phyloP scores from a whole-genome alignment of 2,113 vertebrate genomes.

The Oceanites oceanicus region DNA sequence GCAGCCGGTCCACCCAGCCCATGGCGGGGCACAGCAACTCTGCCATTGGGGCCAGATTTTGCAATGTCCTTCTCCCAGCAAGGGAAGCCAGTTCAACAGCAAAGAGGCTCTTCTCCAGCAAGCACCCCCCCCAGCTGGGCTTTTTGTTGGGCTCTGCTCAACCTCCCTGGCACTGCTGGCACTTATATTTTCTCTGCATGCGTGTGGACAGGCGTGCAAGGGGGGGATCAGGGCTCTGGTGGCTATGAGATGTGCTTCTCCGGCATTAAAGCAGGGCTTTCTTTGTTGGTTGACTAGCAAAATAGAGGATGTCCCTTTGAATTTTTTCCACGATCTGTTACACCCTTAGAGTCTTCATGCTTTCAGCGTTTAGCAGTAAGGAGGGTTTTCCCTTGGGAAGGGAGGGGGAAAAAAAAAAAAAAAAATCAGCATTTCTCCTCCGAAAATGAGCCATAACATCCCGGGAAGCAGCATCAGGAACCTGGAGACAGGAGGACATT shows the following conservation, averaged over 20 bases:
- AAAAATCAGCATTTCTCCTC: background rate
- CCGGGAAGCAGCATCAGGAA: background rate
- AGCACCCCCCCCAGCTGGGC: background rate
- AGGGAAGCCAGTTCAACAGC: background rate
- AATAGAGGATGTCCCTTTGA: background rate
- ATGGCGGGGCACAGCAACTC: background rate
- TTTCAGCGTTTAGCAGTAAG: accelerated
- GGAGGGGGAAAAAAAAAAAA: too few species aligned
- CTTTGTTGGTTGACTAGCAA: background rate
- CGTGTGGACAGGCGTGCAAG: accelerated
- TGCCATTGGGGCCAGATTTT: background rate
- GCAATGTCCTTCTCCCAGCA: too few species aligned
- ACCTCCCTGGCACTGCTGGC: background rate
- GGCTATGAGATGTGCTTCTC: background rate
- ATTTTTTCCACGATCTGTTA: background rate
- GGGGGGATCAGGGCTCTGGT: accelerated
- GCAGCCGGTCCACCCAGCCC: background rate
- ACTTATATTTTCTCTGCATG: background rate
- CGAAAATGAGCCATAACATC: accelerated
- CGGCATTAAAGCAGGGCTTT: background rate
- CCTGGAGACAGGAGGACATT: background rate
- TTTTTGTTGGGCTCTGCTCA: background rate
- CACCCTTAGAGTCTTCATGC: background rate
- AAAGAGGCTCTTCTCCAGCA: background rate
- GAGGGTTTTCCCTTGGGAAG: background rate